A percentile compares a stretch with the other conserved stretches of the same genome.
Conservation (phyloP, 2,797 vertebrate species). For the Pantherophis vulpinus region DNA sequence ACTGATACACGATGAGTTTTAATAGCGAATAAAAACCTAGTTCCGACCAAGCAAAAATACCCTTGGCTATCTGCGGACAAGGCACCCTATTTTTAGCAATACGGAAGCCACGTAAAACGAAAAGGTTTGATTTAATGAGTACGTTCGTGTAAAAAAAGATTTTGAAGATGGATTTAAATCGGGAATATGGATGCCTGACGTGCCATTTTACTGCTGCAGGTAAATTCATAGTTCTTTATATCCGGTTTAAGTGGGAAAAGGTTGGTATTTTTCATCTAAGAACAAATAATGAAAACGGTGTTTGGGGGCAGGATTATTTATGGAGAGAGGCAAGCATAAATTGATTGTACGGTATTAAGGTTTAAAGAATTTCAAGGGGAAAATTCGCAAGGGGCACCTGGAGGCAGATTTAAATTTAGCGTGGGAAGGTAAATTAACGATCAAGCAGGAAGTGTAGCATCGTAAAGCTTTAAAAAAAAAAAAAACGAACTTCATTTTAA, state of each 20-base stretch:
- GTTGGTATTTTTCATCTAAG: slow-evolving; percentile 25
- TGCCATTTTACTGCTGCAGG: background rate
- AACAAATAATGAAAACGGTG: background rate
- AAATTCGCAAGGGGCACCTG: slow-evolving; percentile 9
- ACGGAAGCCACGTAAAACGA: background rate
- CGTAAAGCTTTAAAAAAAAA: slow-evolving; percentile 12
- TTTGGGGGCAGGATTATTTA: slow-evolving; percentile 16
- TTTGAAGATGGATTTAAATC: background rate
- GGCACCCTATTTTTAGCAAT: background rate
- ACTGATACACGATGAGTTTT: background rate
- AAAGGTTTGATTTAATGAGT: background rate
- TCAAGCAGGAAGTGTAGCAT: slow-evolving; percentile 8
- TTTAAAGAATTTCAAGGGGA: slow-evolving; percentile 18
- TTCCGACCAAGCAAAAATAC: background rate
- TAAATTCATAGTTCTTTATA: background rate
- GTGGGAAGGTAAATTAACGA: slow-evolving; percentile 24
- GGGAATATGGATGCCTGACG: background rate
- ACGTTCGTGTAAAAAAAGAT: background rate
- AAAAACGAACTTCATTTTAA: background rate
- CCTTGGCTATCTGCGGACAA: background rate
- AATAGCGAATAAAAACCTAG: background rate
- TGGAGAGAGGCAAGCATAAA: slow-evolving; percentile 24
- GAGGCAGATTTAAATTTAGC: slow-evolving; percentile 15
- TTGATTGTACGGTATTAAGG: background rate
- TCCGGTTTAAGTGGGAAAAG: slow-evolving; percentile 13